Percentiles rank a stretch among this genome's conserved stretches.
Conservation (phyloP, 2,113 vertebrate species). For the Mobula hypostoma region DNA sequence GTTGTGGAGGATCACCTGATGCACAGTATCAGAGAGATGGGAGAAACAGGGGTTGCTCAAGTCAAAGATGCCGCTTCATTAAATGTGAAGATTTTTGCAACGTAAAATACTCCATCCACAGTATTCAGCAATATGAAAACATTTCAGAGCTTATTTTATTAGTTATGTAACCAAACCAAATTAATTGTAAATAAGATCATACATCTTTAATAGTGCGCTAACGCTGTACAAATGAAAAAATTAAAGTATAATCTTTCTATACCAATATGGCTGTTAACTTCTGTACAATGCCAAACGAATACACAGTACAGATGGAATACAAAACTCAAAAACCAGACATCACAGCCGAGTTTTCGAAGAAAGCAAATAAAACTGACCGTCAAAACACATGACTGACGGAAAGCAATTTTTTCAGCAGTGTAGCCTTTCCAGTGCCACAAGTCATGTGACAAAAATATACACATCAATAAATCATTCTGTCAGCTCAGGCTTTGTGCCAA, state of each 20-base stretch:
- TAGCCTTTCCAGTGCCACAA: slow-evolving; percentile 62
- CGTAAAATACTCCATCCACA: neutral
- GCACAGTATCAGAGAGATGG: no score
- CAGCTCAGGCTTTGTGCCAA: slow-evolving; percentile 52
- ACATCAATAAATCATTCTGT: slow-evolving; percentile 51
- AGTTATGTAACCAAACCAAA: slow-evolving; percentile 99
- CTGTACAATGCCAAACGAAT: slow-evolving; percentile 72
- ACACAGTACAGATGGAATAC: slow-evolving; percentile 63
- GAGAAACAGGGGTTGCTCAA: neutral
- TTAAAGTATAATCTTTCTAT: slow-evolving; percentile 68
- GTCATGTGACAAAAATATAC: slow-evolving; percentile 64
- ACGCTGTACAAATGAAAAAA: slow-evolving; percentile 97
- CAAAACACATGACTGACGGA: slow-evolving; percentile 31
- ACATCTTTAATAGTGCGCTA: slow-evolving; percentile 99
- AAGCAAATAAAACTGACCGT: slow-evolving; percentile 62
- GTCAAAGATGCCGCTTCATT: neutral
- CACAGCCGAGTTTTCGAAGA: slow-evolving; percentile 68
- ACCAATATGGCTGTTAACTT: slow-evolving; percentile 76
- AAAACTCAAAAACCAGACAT: slow-evolving; percentile 63
- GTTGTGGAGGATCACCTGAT: no score
- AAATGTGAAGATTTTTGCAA: neutral
- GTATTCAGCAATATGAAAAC: neutral
- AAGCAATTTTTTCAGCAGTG: slow-evolving; percentile 13
- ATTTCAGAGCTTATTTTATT: slow-evolving; percentile 80
- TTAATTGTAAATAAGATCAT: slow-evolving; percentile 98